Conservation (phyloP, 53 echinoderm and acorn worm species). For the Mesocentrotus franciscanus region DNA sequence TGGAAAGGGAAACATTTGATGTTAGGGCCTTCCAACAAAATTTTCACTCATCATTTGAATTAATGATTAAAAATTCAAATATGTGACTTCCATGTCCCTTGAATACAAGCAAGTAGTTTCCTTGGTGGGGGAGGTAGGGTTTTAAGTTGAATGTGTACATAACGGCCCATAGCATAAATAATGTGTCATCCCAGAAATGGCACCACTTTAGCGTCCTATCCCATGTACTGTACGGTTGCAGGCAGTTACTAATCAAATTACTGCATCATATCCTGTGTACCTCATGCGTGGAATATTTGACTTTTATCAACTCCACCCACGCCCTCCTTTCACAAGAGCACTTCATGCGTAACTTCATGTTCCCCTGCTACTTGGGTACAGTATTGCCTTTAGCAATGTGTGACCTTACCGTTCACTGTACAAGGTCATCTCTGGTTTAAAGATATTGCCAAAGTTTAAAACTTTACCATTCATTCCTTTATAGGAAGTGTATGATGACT, state of each 20-base stretch:
- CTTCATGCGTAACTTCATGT: background rate
- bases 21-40: too few relatives aligned
- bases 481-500: background rate
- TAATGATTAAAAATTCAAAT: background rate
- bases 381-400: background rate
- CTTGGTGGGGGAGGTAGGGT: background rate
- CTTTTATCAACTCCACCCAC: conserved; percentile 14
- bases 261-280: conserved; percentile 73
- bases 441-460: background rate
- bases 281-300: conserved; percentile 32
- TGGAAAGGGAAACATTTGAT: too few relatives aligned
- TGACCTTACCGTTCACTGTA: background rate
- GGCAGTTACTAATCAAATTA: conserved; percentile 60
- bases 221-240: conserved; percentile 9
- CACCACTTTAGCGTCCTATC: background rate
- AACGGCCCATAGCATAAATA: background rate
- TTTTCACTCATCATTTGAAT: too few relatives aligned
- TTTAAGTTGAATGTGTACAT: background rate
- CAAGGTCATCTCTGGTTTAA: background rate
- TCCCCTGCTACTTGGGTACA: background rate
- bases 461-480: background rate
- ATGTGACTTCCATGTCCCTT: background rate
- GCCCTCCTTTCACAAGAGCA: background rate
- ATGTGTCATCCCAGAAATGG: background rate
- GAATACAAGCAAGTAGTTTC: background rate